These are phyloP conservation scores for Pyrgus malvae DNA, from an alignment of 2,888 invertebrate genomes.

Conservation along the genomic window DNA sequence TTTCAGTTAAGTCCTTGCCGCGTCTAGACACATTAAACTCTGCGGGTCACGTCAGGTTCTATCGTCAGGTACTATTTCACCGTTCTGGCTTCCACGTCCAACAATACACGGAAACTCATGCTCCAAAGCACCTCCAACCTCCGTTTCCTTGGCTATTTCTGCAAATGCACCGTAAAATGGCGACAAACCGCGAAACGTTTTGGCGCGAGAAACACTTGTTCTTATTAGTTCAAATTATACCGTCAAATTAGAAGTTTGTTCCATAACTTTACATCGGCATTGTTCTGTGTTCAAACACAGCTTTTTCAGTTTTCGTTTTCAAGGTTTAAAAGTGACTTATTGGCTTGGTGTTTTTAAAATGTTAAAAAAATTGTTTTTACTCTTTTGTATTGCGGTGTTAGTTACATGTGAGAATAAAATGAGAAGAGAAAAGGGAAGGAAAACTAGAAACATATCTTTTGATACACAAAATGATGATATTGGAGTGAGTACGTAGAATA, in stretches of 20 bases:
- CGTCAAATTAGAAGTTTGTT: slow-evolving; percentile 33
- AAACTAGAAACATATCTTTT: slow-evolving; percentile 79
- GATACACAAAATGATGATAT: slow-evolving; percentile 78
- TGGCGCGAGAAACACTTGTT: slow-evolving; percentile 43
- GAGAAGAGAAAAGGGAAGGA: slow-evolving; percentile 40
- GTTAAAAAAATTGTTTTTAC: slow-evolving; percentile 36
- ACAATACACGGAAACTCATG: slow-evolving; percentile 66
- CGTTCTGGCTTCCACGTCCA: slow-evolving; percentile 36
- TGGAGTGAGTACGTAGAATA: slow-evolving; percentile 80
- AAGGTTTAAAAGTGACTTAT: background rate
- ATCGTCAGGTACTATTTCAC: slow-evolving; percentile 14
- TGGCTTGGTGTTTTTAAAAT: slow-evolving; percentile 1
- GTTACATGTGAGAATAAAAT: slow-evolving; percentile 42
- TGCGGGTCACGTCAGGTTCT: background rate
- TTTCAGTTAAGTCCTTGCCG: background rate
- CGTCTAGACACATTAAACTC: background rate
- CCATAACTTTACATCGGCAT: background rate
- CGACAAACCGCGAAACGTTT: slow-evolving; percentile 48
- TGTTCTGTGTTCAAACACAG: background rate
- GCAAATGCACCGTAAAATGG: slow-evolving; percentile 51
- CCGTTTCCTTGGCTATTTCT: slow-evolving; percentile 55
- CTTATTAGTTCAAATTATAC: slow-evolving; percentile 47
- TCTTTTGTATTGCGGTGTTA: slow-evolving; percentile 38
- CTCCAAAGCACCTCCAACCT: slow-evolving; percentile 45
- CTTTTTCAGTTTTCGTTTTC: background rate